These are phyloP conservation scores for Cyprinodon diabolis DNA, from an alignment of 2,797 vertebrate species.

Conservation along the genomic window DNA sequence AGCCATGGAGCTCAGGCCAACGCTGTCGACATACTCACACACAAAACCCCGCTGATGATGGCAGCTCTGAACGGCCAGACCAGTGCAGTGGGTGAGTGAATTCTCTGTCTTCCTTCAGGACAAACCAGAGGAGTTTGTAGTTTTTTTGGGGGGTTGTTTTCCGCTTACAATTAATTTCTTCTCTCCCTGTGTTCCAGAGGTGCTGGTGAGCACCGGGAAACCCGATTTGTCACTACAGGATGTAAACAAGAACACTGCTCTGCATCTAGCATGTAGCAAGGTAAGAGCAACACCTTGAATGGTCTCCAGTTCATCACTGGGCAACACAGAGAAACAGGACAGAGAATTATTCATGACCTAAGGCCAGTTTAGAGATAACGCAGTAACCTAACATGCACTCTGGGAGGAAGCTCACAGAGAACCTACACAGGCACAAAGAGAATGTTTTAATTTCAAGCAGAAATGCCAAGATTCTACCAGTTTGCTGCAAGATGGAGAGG, in stretches of 20 bases:
- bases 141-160: neutral
- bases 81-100: conserved; percentile 90
- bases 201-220: conserved; percentile 93
- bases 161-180: neutral
- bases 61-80: conserved; percentile 95
- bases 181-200: conserved; percentile 80
- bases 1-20: conserved; percentile 90
- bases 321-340: too few relatives aligned
- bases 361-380: too few relatives aligned
- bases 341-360: too few relatives aligned
- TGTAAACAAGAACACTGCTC: conserved; percentile 89
- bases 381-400: too few relatives aligned
- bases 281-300: conserved; percentile 35
- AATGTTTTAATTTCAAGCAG: too few relatives aligned
- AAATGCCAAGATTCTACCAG: too few relatives aligned
- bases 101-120: neutral
- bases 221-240: conserved; percentile 93
- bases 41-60: conserved; percentile 94
- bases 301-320: too few relatives aligned
- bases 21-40: conserved; percentile 78
- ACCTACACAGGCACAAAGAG: too few relatives aligned
- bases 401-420: too few relatives aligned
- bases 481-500: too few relatives aligned
- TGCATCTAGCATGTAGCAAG: conserved; percentile 88
- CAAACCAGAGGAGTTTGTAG: neutral